These are phyloP conservation scores for Ictalurus furcatus DNA, from an alignment of 2,113 vertebrate species.

Conservation along the genomic window DNA sequence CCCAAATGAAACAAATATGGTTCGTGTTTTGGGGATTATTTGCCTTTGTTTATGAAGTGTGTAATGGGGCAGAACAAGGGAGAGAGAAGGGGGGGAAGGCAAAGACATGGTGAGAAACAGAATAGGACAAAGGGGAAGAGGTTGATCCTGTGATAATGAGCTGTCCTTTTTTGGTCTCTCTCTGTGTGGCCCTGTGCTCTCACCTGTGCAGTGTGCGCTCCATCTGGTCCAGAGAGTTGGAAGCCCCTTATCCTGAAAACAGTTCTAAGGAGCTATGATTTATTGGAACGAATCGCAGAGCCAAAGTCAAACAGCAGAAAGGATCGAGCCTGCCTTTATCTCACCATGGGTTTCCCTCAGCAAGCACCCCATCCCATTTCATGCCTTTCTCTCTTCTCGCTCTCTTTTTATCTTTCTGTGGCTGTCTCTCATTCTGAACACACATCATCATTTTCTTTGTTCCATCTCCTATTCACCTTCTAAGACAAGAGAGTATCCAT, in stretches of 20 bases:
- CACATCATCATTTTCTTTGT: conserved; percentile 13
- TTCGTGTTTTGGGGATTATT: neutral
- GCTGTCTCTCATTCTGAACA: conserved; percentile 16
- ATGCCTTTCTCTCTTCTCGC: conserved; percentile 2
- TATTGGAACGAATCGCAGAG: conserved; percentile 28
- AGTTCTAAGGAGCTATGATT: conserved; percentile 31
- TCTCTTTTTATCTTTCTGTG: conserved; percentile 1
- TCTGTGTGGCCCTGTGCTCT: conserved; percentile 20
- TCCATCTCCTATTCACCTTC: conserved; percentile 10
- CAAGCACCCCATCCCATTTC: neutral
- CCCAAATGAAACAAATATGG: neutral
- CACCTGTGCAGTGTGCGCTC: conserved; percentile 19
- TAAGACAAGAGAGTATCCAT: conserved; percentile 17
- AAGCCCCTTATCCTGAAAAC: conserved; percentile 31
- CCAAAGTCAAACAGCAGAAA: conserved; percentile 28
- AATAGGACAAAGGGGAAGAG: neutral
- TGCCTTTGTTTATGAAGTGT: neutral
- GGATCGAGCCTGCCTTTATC: conserved; percentile 6
- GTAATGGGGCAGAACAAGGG: neutral
- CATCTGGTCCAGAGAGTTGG: conserved; percentile 23
- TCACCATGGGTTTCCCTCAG: neutral
- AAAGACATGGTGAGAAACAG: neutral
- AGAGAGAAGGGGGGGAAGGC: neutral
- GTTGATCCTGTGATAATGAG: conserved; percentile 13
- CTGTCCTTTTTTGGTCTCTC: conserved; percentile 11